Base-by-base conservation (phyloP, 1,140 invertebrate genomes). In the Triops cancriformis region DNA sequence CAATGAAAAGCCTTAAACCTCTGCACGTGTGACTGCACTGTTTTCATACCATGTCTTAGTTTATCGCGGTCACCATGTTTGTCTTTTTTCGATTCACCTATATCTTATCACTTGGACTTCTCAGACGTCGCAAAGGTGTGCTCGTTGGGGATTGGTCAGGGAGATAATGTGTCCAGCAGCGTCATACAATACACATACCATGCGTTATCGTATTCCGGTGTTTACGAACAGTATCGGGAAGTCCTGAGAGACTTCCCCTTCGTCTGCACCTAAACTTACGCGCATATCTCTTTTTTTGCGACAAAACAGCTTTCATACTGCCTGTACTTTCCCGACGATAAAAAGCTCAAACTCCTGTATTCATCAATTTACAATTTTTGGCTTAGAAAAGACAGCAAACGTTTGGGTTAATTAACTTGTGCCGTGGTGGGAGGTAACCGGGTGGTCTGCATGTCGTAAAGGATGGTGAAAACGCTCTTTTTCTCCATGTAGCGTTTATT, bases 391-490 rank as follows among this genome's bases (percentile, higher is more conserved):
- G 10, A 64, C 10, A 18, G 51, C 51, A 64, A 23, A 64, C 51
- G 51, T 64, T 64, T 23, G 0, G 31, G 31, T 64, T 64, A 64
- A 18, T 64, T 64, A 64, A 64, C 51, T 76, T 76, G 37, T 43
- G 37, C 74, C 7, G 74, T 43, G 18, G 74, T 76, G 26, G 37
- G 37, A 26, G 77, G 77, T 43, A 78, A 43, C 74, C 75, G 78
- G 23, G 76, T 87, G 0, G 90, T 91, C 73, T 90, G 88, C 81
- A 95, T 92, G 82, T 93, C 93, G 82, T 96, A 96, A 1, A 94
- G 93, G 80, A 96, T 96, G 0, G 94, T 94, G 81, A 96, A 96
- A n/a, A 96, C 90, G 83, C 94, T 95, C 82, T 95, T 95, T 85
- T 95, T 96, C 81, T 95, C 93, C 27, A 94, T 88, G 79, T 95